Evolutionary conservation across 2,888 invertebrate species (phyloP).

Genomic region (Allolobophora icterica): DNA sequence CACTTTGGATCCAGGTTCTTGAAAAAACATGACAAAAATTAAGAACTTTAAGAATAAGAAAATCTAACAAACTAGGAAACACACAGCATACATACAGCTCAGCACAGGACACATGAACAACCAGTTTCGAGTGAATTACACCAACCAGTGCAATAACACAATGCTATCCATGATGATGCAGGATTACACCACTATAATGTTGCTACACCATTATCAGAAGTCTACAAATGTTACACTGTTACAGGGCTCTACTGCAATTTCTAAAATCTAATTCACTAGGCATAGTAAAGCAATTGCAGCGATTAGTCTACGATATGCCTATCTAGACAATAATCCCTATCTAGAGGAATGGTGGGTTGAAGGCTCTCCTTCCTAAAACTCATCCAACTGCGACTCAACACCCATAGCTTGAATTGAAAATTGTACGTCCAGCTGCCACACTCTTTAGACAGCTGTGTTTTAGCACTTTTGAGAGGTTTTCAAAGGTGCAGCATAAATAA

Average conservation of each 20-base stretch:
- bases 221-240: background rate
- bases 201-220: no score
- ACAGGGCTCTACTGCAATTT: slow-evolving; percentile 7
- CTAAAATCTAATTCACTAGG: background rate
- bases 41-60: no score
- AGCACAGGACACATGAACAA: no score
- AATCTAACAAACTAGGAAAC: no score
- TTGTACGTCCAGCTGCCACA: background rate
- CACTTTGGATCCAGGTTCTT: no score
- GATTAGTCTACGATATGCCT: background rate
- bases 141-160: no score
- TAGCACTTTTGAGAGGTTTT: background rate
- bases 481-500: background rate
- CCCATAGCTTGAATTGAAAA: background rate
- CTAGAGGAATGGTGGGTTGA: background rate
- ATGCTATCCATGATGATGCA: no score
- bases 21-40: no score
- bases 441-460: background rate
- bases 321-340: background rate
- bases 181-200: no score
- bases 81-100: no score
- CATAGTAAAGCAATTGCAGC: background rate
- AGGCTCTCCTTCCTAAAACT: background rate
- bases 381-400: no score
- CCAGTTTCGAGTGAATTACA: no score